These are phyloP conservation scores for Ancistrus triradiatus DNA, from an alignment of 2,113 vertebrate genomes.

Conservation along the genomic window DNA sequence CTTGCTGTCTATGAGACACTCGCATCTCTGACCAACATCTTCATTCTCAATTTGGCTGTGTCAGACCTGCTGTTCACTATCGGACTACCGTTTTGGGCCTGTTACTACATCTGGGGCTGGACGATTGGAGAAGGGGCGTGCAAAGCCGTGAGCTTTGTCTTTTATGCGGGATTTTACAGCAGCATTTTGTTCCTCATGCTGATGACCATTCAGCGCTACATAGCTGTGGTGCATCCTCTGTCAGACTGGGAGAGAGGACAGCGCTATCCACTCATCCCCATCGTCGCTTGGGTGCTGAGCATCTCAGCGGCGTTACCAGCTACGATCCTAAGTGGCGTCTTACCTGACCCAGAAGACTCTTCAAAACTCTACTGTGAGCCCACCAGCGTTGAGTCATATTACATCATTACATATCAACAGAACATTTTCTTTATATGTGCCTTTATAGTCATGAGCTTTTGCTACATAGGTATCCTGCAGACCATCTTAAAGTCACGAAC, in stretches of 20 bases:
- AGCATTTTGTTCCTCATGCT: slow-evolving; percentile 80
- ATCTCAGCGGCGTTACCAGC: slow-evolving; percentile 70
- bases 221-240: slow-evolving; percentile 75
- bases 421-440: slow-evolving; percentile 76
- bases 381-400: slow-evolving; percentile 41
- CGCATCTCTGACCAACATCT: slow-evolving; percentile 80
- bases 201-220: slow-evolving; percentile 82
- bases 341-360: accelerated
- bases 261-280: slow-evolving; percentile 54
- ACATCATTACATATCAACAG: slow-evolving; percentile 35
- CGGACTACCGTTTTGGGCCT: slow-evolving; percentile 78
- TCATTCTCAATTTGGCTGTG: slow-evolving; percentile 83
- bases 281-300: slow-evolving; percentile 70
- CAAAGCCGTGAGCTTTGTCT: slow-evolving; percentile 73
- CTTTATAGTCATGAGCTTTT: slow-evolving; percentile 72
- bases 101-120: slow-evolving; percentile 72
- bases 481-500: slow-evolving; percentile 69
- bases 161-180: slow-evolving; percentile 82
- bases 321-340: slow-evolving; percentile 56
- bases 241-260: slow-evolving; percentile 48
- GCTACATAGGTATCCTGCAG: slow-evolving; percentile 74
- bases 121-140: slow-evolving; percentile 72
- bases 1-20: slow-evolving; percentile 78
- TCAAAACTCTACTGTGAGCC: slow-evolving; percentile 62
- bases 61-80: slow-evolving; percentile 83